A percentile compares a stretch with the other conserved stretches of the same genome.
Evolutionary conservation across 2,113 vertebrate species (phyloP).

Genomic region (Polypterus bichir): DNA sequence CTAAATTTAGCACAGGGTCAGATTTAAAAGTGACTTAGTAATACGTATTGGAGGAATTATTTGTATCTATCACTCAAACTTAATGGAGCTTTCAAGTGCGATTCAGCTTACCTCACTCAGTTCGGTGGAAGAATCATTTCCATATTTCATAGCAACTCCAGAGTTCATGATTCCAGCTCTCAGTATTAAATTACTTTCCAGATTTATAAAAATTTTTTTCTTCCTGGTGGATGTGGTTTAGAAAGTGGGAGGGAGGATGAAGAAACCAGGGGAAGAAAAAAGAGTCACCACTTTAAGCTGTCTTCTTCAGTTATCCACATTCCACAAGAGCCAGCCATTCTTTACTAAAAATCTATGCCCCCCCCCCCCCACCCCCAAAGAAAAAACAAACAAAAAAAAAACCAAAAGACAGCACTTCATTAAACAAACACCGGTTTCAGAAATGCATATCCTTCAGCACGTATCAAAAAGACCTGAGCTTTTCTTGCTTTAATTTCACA

Average conservation of each 20-base stretch:
- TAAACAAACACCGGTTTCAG: slow-evolving; percentile 27
- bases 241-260: neutral
- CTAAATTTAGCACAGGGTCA: too few relatives aligned
- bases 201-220: slow-evolving; percentile 10
- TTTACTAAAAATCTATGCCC: slow-evolving; percentile 17
- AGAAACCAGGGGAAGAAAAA: slow-evolving; percentile 1
- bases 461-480: slow-evolving; percentile 5
- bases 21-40: too few relatives aligned
- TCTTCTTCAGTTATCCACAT: slow-evolving; percentile 12
- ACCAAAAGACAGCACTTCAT: slow-evolving; percentile 22
- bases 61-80: neutral
- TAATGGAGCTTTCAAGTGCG: neutral
- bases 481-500: slow-evolving; percentile 24
- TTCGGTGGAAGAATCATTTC: slow-evolving; percentile 49
- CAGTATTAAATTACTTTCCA: slow-evolving; percentile 26
- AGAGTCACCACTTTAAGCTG: slow-evolving; percentile 17
- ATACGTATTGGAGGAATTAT: too few relatives aligned
- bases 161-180: slow-evolving; percentile 65
- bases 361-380: slow-evolving; percentile 19
- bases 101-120: slow-evolving; percentile 60
- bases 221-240: neutral
- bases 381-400: neutral
- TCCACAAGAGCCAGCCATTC: slow-evolving; percentile 1
- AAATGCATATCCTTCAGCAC: slow-evolving; percentile 22
- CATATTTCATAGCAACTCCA: slow-evolving; percentile 56